Conservation (phyloP, 2,113 vertebrate genomes). For the Henicopernis longicauda region DNA sequence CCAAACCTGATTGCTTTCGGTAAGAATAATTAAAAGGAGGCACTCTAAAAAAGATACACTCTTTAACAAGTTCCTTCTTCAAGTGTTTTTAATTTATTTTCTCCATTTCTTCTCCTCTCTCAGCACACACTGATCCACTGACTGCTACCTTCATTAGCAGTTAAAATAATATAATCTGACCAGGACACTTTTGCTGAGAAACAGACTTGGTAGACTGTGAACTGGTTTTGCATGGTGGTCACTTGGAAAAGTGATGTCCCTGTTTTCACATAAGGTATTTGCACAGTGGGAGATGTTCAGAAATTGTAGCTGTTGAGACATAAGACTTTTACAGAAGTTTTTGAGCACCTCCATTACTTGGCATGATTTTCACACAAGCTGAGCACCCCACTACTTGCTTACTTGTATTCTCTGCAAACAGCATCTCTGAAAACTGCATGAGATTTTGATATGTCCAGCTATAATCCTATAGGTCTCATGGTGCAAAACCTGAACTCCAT, state of each 20-base stretch:
- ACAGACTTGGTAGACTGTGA: not conserved
- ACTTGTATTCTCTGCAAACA: not conserved
- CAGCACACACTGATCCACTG: not conserved
- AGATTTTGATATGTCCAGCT: not conserved
- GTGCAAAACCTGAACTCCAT: not conserved
- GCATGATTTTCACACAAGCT: not conserved
- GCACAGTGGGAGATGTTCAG: not conserved
- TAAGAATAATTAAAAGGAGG: conserved; percentile 50
- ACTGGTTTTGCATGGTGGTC: not conserved
- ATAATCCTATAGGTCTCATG: not conserved
- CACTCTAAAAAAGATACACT: not conserved
- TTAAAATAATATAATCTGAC: not conserved
- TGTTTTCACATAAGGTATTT: not conserved
- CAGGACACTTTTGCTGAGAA: not conserved
- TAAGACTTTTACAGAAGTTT: not conserved
- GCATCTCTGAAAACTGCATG: not conserved
- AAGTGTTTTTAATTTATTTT: conserved; percentile 12
- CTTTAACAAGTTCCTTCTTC: conserved; percentile 13
- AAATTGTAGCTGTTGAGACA: not conserved
- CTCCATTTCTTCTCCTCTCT: not conserved
- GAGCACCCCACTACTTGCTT: not conserved
- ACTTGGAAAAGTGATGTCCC: not conserved
- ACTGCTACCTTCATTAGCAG: not conserved
- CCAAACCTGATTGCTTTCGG: conserved; percentile 39
- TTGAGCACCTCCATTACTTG: not conserved